phyloP scores from a whole-genome alignment of 2,888 invertebrate species.

The Agriopis marginaria region DNA sequence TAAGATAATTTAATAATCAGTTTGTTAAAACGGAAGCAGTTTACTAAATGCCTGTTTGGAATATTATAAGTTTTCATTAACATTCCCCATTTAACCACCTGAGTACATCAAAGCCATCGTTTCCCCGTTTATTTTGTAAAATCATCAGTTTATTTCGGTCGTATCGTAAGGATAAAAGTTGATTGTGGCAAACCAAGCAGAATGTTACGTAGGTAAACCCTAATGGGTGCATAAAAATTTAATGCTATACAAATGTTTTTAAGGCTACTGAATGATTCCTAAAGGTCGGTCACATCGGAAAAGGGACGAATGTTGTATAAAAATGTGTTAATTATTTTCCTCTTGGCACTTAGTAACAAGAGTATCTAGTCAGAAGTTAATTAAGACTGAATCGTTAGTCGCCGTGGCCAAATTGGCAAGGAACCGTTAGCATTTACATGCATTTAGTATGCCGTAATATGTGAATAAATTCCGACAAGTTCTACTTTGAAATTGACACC shows the following conservation, averaged over 20 bases:
- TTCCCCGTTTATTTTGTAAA: conserved; percentile 13
- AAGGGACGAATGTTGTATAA: conserved; percentile 16
- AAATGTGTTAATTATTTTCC: conserved; percentile 12
- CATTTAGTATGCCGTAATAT: not conserved
- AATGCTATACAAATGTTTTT: conserved; percentile 21
- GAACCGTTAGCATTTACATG: too few species aligned
- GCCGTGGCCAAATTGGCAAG: too few species aligned
- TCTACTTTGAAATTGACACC: too few species aligned
- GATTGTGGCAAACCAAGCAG: conserved; percentile 21
- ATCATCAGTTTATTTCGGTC: conserved; percentile 11
- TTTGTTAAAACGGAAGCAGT: not conserved
- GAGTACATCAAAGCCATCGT: too few species aligned
- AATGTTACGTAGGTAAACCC: conserved; percentile 23
- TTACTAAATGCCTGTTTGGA: not conserved
- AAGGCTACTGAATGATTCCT: conserved; percentile 18
- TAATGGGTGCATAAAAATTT: conserved; percentile 26
- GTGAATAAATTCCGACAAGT: not conserved
- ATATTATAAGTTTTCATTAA: not conserved
- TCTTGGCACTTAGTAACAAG: conserved; percentile 2
- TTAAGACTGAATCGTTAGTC: not conserved
- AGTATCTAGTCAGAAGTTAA: not conserved
- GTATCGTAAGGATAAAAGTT: conserved; percentile 19
- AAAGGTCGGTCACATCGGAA: conserved; percentile 16
- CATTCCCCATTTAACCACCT: not conserved
- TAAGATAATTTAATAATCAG: not conserved